Base-by-base conservation (phyloP, 2,113 vertebrate genomes). In the Tenrec ecaudatus region DNA sequence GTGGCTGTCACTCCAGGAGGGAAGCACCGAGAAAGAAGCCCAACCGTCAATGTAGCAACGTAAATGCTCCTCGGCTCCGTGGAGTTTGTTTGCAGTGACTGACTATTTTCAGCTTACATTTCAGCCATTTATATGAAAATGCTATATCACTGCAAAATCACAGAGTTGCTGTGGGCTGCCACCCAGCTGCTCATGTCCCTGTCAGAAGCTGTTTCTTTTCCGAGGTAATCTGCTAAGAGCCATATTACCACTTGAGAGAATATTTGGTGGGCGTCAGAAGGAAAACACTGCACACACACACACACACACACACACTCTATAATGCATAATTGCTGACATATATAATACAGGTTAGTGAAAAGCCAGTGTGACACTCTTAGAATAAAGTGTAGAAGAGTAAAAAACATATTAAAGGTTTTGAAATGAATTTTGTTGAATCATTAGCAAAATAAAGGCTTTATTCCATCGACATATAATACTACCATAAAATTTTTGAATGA, bases 121-220 rank as follows among this genome's bases (percentile, higher is more conserved):
- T 91, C 81, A 96, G 53, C 79, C 94, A 94, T 95, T 96, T 96
- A 93, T 93, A 95, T 95, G 95, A 94, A 95, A 97, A 96, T 93
- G 75, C 69, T 93, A 16, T 60, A 91, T 95, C 89, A 83, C 53
- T 96, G 60, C 69, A 97, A 97, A 97, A 95, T 95, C 95, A 94
- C 95, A 96, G 84, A 96, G 88, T 86, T 88, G 73, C 89, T 68
- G 36, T 87, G 76, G 85, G 89, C 93, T 92, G 82, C 71, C 71
- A 81, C 60, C 75, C 95, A 95, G 95, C 93, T 96, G 92, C 91
- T 96, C 89, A 88, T 78, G 94, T 95, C 22, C 66, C 91, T 94
- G 84, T 93, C 81, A 85, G 94, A 95, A 96, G 95, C 91, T 89
- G 84, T 87, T 97, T 91, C 89, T 96, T 91, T 88, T 82, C 58